Percentiles rank a stretch among this genome's conserved stretches.
phyloP scores from a whole-genome alignment of 2,888 invertebrate species.

The Oligia latruncula region DNA sequence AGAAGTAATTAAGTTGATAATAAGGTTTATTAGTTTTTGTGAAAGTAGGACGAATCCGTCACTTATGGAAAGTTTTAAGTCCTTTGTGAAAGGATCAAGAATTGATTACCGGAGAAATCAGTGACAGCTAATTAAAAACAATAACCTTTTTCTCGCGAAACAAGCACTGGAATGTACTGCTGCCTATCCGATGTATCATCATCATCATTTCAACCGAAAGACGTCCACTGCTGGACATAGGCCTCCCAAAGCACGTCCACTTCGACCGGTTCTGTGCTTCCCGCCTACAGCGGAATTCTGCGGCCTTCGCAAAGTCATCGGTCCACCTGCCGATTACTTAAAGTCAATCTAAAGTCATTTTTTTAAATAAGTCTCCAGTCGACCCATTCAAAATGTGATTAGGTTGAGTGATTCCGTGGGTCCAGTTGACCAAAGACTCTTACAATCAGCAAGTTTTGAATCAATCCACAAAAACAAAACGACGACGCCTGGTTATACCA shows the following conservation, averaged over 20 bases:
- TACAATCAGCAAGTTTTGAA: not conserved
- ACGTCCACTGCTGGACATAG: not conserved
- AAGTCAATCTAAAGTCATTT: not conserved
- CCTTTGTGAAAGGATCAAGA: not conserved
- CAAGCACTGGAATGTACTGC: not conserved
- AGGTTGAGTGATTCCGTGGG: too few species aligned
- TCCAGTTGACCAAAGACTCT: too few species aligned
- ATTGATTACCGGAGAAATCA: not conserved
- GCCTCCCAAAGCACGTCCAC: not conserved
- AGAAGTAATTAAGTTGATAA: constrained; percentile 22
- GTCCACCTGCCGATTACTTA: not conserved
- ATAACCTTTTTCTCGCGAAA: not conserved
- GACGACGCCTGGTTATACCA: too few species aligned
- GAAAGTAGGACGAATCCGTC: constrained; percentile 18
- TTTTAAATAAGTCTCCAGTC: not conserved
- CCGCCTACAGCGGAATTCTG: not conserved
- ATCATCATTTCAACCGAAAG: not conserved
- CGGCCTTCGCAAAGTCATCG: not conserved
- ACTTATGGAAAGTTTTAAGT: constrained; percentile 25
- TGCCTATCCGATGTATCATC: not conserved
- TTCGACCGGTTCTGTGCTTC: not conserved
- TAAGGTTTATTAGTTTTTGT: constrained; percentile 47
- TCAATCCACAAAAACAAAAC: not conserved
- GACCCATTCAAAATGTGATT: too few species aligned
- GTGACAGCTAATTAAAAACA: not conserved